Conservation (phyloP, 2,797 vertebrate genomes). For the Thunnus albacares region DNA sequence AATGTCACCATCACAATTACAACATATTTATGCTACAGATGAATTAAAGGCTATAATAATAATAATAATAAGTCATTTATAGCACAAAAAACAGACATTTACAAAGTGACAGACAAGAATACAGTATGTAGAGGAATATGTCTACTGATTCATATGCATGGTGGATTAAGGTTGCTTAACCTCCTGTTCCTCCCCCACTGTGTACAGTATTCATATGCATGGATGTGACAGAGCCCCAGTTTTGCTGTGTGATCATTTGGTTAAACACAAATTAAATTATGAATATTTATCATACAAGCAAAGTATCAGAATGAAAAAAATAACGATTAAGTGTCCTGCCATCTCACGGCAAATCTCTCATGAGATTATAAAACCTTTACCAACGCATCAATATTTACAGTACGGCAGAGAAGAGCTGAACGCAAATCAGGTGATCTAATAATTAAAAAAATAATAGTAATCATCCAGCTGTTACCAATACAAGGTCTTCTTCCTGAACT, state of each 20-base stretch:
- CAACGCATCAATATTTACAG: no score
- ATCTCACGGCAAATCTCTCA: no score
- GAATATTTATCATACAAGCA: neutral
- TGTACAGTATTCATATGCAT: neutral
- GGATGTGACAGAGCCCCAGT: neutral
- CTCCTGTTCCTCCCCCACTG: neutral
- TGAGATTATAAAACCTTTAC: no score
- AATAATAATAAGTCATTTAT: neutral
- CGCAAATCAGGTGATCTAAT: no score
- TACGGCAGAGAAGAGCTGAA: no score
- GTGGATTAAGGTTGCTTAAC: neutral
- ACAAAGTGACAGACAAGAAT: neutral
- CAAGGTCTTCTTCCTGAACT: no score
- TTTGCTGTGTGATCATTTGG: neutral
- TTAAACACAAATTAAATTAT: neutral
- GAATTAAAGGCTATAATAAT: neutral
- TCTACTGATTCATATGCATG: neutral
- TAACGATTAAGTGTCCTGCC: no score
- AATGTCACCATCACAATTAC: neutral
- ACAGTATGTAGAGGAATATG: neutral
- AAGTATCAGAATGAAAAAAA: no score
- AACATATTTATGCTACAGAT: neutral
- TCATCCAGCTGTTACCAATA: no score
- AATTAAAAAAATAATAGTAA: no score
- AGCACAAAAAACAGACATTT: no score